These are phyloP conservation scores for Arenaria interpres DNA, from an alignment of 2,113 vertebrate genomes.

Conservation along the genomic window DNA sequence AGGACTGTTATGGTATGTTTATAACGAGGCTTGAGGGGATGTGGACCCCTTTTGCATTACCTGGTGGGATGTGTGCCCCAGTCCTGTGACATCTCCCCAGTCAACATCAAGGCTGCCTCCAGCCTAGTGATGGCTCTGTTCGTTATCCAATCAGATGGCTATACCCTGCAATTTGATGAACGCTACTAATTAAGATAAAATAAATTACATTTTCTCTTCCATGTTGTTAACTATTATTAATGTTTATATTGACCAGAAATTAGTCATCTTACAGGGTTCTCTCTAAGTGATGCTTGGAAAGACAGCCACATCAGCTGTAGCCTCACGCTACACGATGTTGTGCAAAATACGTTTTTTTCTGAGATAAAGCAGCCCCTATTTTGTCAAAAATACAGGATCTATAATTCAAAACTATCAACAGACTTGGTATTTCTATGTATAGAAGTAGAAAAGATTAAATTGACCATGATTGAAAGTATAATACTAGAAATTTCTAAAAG, in stretches of 20 bases:
- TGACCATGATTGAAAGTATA: neutral
- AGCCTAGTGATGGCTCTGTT: neutral
- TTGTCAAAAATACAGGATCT: neutral
- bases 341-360: neutral
- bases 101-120: neutral
- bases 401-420: neutral
- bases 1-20: neutral
- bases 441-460: neutral
- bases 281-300: neutral
- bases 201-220: neutral
- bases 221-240: neutral
- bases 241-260: neutral
- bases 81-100: neutral
- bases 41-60: neutral
- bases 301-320: neutral
- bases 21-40: neutral
- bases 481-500: neutral
- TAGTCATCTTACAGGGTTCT: neutral
- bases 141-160: neutral
- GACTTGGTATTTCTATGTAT: neutral
- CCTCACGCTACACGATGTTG: neutral
- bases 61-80: neutral
- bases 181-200: neutral
- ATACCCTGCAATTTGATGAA: neutral
- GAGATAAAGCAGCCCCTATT: neutral